These are phyloP conservation scores for Epinephelus malabaricus DNA, from an alignment of 2,797 vertebrate species.

Conservation along the genomic window DNA sequence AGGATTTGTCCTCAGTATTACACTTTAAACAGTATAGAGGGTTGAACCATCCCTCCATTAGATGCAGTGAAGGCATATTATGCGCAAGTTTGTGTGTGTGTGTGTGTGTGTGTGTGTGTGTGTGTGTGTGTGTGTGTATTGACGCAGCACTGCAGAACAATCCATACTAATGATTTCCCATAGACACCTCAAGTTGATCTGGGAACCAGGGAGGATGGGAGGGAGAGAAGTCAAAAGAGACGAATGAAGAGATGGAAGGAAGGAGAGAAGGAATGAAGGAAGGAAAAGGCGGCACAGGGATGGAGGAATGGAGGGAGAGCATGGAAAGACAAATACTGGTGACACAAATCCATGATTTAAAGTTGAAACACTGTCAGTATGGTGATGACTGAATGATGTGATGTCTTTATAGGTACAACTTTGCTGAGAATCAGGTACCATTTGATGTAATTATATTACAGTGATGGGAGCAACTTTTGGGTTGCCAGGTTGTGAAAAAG, in stretches of 20 bases:
- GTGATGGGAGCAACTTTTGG: neutral
- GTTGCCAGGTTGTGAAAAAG: neutral
- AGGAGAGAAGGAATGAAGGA: conserved; percentile 12
- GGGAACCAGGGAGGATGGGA: conserved; percentile 63
- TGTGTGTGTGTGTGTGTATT: conserved; percentile 47
- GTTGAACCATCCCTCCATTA: conserved; percentile 41
- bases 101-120: conserved; percentile 16
- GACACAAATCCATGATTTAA: neutral
- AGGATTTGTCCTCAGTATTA: conserved; percentile 45
- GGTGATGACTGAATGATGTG: neutral
- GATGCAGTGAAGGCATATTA: conserved; percentile 29
- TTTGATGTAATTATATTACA: conserved; percentile 2
- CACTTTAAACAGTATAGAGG: conserved; percentile 44
- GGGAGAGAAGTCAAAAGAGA: conserved; percentile 38
- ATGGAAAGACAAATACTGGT: neutral
- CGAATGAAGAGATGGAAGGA: conserved; percentile 33
- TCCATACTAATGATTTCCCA: conserved; percentile 83
- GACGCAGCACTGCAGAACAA: conserved; percentile 75
- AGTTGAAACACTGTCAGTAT: neutral
- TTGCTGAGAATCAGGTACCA: neutral
- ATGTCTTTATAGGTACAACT: neutral
- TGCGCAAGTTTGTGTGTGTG: conserved; percentile 18
- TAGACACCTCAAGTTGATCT: conserved; percentile 80
- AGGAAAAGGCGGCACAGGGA: conserved; percentile 18
- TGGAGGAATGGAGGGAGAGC: neutral